phyloP scores from a whole-genome alignment of 2,888 invertebrate genomes.

The Pseudococcus viburni region DNA sequence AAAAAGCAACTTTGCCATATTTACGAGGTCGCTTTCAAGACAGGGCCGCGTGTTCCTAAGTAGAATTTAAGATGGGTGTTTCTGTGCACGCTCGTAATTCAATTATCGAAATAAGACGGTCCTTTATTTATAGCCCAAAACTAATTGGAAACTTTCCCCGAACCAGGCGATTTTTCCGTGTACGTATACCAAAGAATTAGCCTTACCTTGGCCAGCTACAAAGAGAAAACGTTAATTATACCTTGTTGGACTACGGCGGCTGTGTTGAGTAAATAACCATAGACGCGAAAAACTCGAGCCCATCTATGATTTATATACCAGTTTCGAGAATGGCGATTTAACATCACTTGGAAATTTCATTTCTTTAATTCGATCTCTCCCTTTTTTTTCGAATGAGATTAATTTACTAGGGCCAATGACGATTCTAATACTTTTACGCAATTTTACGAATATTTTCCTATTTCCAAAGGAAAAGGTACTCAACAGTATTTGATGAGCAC shows the following conservation, averaged over 20 bases:
- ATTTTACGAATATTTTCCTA: neutral
- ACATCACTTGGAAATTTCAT: neutral
- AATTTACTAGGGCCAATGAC: neutral
- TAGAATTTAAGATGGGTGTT: conserved; percentile 54
- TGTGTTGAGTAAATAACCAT: neutral
- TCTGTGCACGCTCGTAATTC: conserved; percentile 41
- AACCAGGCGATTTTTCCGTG: neutral
- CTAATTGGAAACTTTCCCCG: conserved; percentile 34
- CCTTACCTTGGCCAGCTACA: neutral
- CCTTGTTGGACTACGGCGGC: neutral
- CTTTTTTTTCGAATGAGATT: neutral
- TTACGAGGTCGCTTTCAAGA: conserved; percentile 38
- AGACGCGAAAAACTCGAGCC: neutral
- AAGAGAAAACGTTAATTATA: neutral
- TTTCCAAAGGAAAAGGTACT: neutral
- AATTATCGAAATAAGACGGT: conserved; percentile 50
- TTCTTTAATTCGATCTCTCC: neutral
- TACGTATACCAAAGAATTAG: neutral
- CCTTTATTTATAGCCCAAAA: conserved; percentile 4
- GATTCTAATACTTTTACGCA: neutral
- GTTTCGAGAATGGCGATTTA: neutral
- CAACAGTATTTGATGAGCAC: neutral
- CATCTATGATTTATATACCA: neutral
- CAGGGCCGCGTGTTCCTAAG: conserved; percentile 15
- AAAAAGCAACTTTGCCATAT: conserved; percentile 42